Base-by-base conservation (phyloP, 2,888 invertebrate species). In the Gerris lacustris region DNA sequence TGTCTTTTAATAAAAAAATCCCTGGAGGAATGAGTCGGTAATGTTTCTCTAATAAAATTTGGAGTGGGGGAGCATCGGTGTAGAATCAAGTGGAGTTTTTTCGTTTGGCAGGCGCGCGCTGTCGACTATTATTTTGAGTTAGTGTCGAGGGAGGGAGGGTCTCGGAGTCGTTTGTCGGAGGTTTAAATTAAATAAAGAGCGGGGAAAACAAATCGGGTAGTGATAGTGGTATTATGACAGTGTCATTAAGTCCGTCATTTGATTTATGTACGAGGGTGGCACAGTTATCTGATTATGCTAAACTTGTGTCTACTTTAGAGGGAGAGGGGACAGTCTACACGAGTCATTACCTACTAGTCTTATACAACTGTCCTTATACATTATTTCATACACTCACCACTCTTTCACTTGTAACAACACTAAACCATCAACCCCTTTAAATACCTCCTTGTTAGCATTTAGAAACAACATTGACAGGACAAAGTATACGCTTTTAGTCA, bases 31-130 rank as follows among this genome's bases (percentile, higher is more conserved):
- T 11, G 15, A 55, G 55, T 11, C 5, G 11, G 55, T 55, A 55
- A 55, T 55, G 15, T 11, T 55, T 55, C 55, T 55, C 55, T 55
- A 55, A 55, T 55, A 55, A 55, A 55, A 55, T 55, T 15, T 55
- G 15, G 55, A 9, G 9, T 55, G 15, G 55, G 55, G 55, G 5
- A 55, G 15, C 55, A 55, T 55, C 15, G 55, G 55, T 55, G 55
- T 55, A 55, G 55, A 55, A 55, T 55, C 55, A 55, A 55, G 55
- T 55, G 55, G 55, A 55, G 9, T 55, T 55, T 55, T 55, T 55
- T 55, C 15, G 11, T 55, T 15, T 11, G 55, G 9, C 15, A 15
- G 55, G 9, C 55, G 55, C 5, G 15, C 55, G 55, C 31, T 31
- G 31, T 55, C 55, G 55, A 55, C 55, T 55, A 55, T 55, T 55